phyloP scores from a whole-genome alignment of 2,113 vertebrate genomes.

The Pseudorasbora parva region DNA sequence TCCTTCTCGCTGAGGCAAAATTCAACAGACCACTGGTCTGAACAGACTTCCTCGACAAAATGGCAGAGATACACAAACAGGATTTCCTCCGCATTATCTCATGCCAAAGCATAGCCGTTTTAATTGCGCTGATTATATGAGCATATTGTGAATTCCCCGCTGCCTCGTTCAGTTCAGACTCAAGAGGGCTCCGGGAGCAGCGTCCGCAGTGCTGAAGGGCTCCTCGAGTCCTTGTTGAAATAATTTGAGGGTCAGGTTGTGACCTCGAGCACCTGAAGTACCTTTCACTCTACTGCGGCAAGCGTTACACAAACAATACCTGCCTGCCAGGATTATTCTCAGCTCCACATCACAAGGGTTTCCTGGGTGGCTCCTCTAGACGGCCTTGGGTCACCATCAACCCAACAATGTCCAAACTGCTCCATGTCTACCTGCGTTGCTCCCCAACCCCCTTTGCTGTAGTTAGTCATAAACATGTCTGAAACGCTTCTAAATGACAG shows the following conservation, averaged over 20 bases:
- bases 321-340: conserved; percentile 39
- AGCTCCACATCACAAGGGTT: conserved; percentile 36
- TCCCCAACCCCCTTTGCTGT: conserved; percentile 5
- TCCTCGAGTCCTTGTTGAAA: conserved; percentile 51
- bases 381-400: conserved; percentile 24
- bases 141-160: conserved; percentile 47
- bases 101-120: conserved; percentile 19
- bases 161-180: conserved; percentile 29
- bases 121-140: conserved; percentile 53
- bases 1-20: conserved; percentile 10
- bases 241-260: conserved; percentile 54
- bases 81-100: conserved; percentile 7
- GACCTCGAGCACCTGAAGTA: conserved; percentile 56
- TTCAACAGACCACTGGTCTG: conserved; percentile 31
- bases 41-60: conserved; percentile 14
- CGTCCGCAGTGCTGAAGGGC: conserved; percentile 44
- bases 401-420: background rate
- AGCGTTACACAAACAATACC: conserved; percentile 45
- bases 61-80: conserved; percentile 15
- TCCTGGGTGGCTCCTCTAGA: background rate
- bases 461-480: conserved; percentile 28
- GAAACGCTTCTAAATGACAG: conserved; percentile 41
- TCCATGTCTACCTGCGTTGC: background rate
- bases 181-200: conserved; percentile 27
- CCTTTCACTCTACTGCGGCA: conserved; percentile 51